phyloP scores from a whole-genome alignment of 1,140 invertebrate genomes.

The Nymphalis io region DNA sequence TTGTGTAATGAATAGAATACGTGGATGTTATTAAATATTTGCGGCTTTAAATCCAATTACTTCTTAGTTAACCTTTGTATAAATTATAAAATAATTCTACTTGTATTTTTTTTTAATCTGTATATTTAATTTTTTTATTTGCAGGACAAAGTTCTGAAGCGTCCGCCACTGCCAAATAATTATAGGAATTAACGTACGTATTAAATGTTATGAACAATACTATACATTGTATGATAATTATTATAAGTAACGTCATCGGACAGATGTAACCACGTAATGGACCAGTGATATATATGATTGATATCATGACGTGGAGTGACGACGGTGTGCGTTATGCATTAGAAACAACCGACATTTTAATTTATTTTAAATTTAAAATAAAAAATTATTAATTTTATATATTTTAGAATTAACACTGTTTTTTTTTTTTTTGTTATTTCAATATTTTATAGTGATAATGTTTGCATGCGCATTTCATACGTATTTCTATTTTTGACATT shows the following conservation, averaged over 20 bases:
- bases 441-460: too few relatives aligned
- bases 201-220: constrained; percentile 29
- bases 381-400: too few relatives aligned
- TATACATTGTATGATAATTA: constrained; percentile 26
- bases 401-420: too few relatives aligned
- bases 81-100: too few relatives aligned
- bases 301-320: background rate
- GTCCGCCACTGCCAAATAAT: constrained; percentile 49
- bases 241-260: background rate
- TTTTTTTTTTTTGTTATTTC: too few relatives aligned
- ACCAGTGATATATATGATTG: too few relatives aligned
- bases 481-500: too few relatives aligned
- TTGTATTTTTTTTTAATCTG: background rate
- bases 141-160: constrained; percentile 41
- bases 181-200: constrained; percentile 37
- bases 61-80: too few relatives aligned
- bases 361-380: background rate
- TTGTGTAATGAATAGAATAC: too few relatives aligned
- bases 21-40: too few relatives aligned
- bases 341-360: background rate
- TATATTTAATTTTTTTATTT: constrained; percentile 29
- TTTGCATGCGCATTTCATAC: too few relatives aligned
- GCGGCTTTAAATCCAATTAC: too few relatives aligned
- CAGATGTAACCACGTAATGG: background rate
- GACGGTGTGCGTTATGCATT: background rate